Base-by-base conservation (phyloP, 2,888 invertebrate species). In the Dolichopus griseipennis region DNA sequence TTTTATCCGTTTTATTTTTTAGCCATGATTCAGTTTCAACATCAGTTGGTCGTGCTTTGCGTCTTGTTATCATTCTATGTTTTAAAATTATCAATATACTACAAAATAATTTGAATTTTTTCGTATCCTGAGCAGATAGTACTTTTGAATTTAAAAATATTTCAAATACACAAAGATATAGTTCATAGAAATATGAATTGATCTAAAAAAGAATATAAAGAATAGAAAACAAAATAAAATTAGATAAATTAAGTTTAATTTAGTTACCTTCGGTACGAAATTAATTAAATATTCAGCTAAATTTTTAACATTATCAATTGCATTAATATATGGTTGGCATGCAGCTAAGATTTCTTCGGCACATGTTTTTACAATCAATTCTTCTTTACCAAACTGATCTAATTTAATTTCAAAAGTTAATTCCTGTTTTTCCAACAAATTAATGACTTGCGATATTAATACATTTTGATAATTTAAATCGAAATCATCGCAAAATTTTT, bases 171-270 rank as follows among this genome's bases (percentile, higher is more conserved):
- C 78, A 79, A 37, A 82, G 73, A 72, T 80, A 82, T 43, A 81
- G 72, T 69, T 82, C 82, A 71, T 82, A 82, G 68, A 82, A 82
- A 70, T 82, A 82, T 4, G 78, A 78, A 71, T 82, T 80, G 33
- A 81, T 79, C 80, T 80, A 41, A 34, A 71, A 67, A 52, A 65
- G 22, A 37, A n/a, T n/a, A n/a, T n/a, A n/a, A n/a, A n/a, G n/a
- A n/a, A n/a, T n/a, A 37, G 8, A 10, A 37, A 37, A 37, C 27
- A 2, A 37, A 37, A 10, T 37, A 34, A 34, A 34, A 34, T 34
- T 34, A 34, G 9, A 34, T 34, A 3, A 6, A 61, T 10, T 61
- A 20, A 8, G 20, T 62, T 22, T 22, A 21, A 4, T 22, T 8
- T 20, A 68, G 61, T 65, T 68, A 80, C 80, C 73, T 79, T 78